A percentile compares a stretch with the other conserved stretches of the same genome.
Conservation (phyloP, 37 sponge, comb jelly and placozoan genomes). For the Cliona cf. orientalis region DNA sequence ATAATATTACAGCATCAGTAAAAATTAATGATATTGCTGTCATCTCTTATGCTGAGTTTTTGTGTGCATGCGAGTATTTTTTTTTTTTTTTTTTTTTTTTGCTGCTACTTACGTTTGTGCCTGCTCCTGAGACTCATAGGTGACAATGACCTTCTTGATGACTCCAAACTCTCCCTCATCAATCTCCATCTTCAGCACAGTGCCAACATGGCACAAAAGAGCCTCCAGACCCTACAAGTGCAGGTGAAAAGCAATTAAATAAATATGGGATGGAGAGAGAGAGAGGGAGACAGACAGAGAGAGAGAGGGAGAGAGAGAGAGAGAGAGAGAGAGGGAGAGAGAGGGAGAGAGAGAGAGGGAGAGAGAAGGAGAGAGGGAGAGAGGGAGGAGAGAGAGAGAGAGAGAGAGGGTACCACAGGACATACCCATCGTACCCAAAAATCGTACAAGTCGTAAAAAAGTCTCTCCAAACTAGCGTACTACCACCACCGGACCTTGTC, state of each 20-base stretch:
- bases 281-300: conserved; percentile 12
- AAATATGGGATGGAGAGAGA: neutral
- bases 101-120: conserved; percentile 44
- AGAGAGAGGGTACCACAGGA: neutral
- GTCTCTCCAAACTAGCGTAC: too few relatives aligned
- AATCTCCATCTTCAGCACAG: conserved; percentile 59
- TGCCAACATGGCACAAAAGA: conserved; percentile 20
- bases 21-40: too few relatives aligned
- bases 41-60: too few relatives aligned
- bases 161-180: conserved; percentile 57
- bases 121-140: conserved; percentile 64
- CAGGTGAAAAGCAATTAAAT: neutral
- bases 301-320: conserved; percentile 22
- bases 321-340: conserved; percentile 39
- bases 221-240: conserved; percentile 30
- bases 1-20: too few relatives aligned
- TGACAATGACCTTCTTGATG: conserved; percentile 40
- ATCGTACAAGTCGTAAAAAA: too few relatives aligned
- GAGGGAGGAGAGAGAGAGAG: neutral
- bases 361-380: neutral
- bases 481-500: too few relatives aligned
- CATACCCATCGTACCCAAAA: too few relatives aligned
- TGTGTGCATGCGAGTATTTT: too few relatives aligned
- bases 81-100: too few relatives aligned
- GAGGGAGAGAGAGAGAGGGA: neutral